Base-by-base conservation (phyloP, 2,113 vertebrate species). In the Hemichromis elongatus region DNA sequence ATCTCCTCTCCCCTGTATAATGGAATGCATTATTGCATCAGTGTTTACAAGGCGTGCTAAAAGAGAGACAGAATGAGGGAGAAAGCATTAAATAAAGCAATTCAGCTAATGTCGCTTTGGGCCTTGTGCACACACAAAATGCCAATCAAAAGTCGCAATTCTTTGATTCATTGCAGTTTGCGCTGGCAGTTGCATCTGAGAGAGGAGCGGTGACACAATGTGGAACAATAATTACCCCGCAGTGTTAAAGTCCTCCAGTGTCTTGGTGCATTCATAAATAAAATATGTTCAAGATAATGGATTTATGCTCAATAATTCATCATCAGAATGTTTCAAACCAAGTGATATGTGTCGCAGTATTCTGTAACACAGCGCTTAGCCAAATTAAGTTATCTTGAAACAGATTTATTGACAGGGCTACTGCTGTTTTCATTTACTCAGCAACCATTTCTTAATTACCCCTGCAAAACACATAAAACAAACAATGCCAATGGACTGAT, bases 271-370 rank as follows among this genome's bases (percentile, higher is more conserved):
- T 85, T 94, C 94, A 96, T 97, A 94, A 96, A 96, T 96, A 96
- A 96, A 96, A 93, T 92, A 96, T 94, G 93, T 80, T 87, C 77
- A 90, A 95, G 93, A 95, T 96, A 96, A 96, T 96, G 93, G 95
- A 95, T 95, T 96, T 94, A 93, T 93, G 93, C 92, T 96, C 94
- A 95, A 96, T 96, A 96, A 96, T 96, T 96, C 93, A 96, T 95
- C 91, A 94, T 90, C 91, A 50, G 89, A 95, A 92, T 93, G 93
- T 96, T 96, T 93, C 94, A 93, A 92, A 94, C 92, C 50, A 54
- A 91, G 91, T 93, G 92, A 95, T 95, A 88, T 95, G 93, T 93
- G 94, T 94, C 90, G 90, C 91, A 83, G 84, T 89, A 53, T 87
- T 92, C 92, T 87, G 92, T 93, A 95, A 95, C 95, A 96, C 92